A percentile compares a stretch with the other conserved stretches of the same genome.
Conservation (phyloP, 2,113 vertebrate genomes). For the Pontoporia blainvillei region DNA sequence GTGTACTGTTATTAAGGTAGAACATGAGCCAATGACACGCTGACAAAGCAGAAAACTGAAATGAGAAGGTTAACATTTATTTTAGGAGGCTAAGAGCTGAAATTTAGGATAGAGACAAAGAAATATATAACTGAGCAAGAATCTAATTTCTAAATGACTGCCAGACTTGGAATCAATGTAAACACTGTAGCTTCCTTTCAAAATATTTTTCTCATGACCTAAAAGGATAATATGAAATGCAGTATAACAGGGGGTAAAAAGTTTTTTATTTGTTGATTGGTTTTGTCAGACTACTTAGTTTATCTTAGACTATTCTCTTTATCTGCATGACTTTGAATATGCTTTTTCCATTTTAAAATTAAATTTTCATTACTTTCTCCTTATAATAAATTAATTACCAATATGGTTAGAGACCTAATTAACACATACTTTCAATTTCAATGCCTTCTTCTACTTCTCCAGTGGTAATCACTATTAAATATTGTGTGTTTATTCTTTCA, state of each 20-base stretch:
- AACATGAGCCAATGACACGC: not conserved
- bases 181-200: not conserved
- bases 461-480: not conserved
- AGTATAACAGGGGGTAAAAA: not conserved
- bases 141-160: not conserved
- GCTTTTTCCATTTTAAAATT: not conserved
- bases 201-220: not conserved
- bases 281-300: not conserved
- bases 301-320: not conserved
- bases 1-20: not conserved
- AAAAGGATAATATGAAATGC: not conserved
- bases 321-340: not conserved
- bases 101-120: not conserved
- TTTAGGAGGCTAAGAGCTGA: not conserved
- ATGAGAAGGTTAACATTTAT: not conserved
- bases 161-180: not conserved
- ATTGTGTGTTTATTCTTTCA: not conserved
- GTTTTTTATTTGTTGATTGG: not conserved
- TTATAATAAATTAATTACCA: not conserved
- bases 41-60: slow-evolving; percentile 1
- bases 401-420: not conserved
- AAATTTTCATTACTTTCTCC: not conserved
- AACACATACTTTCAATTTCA: not conserved
- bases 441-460: not conserved
- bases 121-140: not conserved